Percentiles rank a stretch among this genome's conserved stretches.
Conservation (phyloP, 2,797 vertebrate species). For the Syndactyla subalaris region DNA sequence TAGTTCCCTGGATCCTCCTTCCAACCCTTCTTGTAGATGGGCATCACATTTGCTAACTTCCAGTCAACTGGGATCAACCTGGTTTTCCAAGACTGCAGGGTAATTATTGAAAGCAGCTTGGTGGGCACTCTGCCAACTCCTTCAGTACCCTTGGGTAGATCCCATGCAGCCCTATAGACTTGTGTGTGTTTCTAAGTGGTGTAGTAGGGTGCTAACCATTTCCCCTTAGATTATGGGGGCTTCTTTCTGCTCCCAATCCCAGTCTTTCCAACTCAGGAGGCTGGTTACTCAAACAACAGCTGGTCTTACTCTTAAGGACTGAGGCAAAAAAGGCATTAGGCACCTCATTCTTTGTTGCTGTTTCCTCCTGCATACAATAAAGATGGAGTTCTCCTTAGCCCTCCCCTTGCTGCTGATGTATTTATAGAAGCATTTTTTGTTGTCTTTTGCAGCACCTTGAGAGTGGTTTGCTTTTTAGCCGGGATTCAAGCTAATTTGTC, state of each 20-base stretch:
- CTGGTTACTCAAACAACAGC: not conserved
- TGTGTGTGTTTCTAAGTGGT: not conserved
- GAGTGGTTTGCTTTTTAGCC: not conserved
- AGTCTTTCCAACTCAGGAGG: not conserved
- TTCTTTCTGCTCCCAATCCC: not conserved
- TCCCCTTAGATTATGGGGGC: not conserved
- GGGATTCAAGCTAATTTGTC: not conserved
- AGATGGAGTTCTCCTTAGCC: not conserved
- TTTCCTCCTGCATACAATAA: not conserved
- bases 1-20: not conserved
- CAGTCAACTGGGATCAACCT: rapidly evolving
- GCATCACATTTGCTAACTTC: not conserved
- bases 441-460: not conserved
- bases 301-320: not conserved
- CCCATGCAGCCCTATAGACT: not conserved
- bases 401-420: not conserved
- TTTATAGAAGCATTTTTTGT: not conserved
- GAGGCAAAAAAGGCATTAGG: not conserved
- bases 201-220: not conserved
- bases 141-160: not conserved
- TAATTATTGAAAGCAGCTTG: not conserved
- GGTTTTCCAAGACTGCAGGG: not conserved
- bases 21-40: not conserved
- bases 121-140: not conserved
- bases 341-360: not conserved